These are phyloP conservation scores for Hermodice carunculata DNA, from an alignment of 2,888 invertebrate species.

Conservation along the genomic window DNA sequence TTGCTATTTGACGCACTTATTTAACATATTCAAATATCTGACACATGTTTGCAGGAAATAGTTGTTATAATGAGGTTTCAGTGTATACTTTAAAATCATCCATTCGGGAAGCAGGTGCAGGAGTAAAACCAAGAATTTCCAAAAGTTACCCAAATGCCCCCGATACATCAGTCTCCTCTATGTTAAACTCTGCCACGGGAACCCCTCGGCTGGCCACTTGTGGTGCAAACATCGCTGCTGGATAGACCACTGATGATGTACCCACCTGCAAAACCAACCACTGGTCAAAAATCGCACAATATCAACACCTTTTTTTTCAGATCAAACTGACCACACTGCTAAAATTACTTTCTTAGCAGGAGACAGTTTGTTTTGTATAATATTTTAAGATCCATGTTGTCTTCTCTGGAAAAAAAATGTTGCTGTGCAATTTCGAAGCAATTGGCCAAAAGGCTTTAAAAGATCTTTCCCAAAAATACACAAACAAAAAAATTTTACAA, in stretches of 20 bases:
- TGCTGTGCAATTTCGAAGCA: too few relatives aligned
- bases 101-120: too few relatives aligned
- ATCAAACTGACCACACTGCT: too few relatives aligned
- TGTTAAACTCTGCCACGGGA: slow-evolving; percentile 82
- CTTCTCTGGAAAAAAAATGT: too few relatives aligned
- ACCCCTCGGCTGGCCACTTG: slow-evolving; percentile 79
- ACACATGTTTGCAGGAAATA: too few relatives aligned
- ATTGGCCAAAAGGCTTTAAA: too few relatives aligned
- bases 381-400: neutral
- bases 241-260: slow-evolving; percentile 89
- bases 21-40: too few relatives aligned
- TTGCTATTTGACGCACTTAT: too few relatives aligned
- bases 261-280: slow-evolving; percentile 73
- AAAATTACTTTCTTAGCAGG: neutral
- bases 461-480: too few relatives aligned
- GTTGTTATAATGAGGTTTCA: too few relatives aligned
- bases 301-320: too few relatives aligned
- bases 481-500: too few relatives aligned
- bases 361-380: neutral
- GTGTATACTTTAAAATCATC: neutral
- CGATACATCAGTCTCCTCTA: slow-evolving; percentile 75
- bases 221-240: slow-evolving; percentile 90
- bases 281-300: neutral
- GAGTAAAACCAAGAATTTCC: neutral
- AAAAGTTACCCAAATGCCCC: slow-evolving; percentile 71